Evolutionary conservation across 2,113 vertebrate species (phyloP).

Genomic region (Pithys albifrons): DNA sequence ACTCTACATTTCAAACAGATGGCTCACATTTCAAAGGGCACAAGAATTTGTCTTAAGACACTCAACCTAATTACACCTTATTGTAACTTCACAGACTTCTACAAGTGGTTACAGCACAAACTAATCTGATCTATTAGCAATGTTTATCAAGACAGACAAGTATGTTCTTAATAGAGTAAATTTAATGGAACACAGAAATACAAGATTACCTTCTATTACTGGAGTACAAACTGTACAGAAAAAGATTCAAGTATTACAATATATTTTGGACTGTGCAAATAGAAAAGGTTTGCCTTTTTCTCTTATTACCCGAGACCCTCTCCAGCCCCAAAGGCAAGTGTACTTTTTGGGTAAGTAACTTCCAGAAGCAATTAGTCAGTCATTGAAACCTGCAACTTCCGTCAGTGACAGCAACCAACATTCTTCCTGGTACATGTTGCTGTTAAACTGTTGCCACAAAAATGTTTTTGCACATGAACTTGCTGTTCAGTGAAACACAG

Average conservation of each 20-base stretch:
- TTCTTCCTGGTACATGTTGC: background rate
- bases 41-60: background rate
- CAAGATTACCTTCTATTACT: background rate
- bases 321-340: background rate
- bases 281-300: background rate
- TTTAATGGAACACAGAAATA: background rate
- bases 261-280: background rate
- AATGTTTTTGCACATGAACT: background rate
- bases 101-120: background rate
- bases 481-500: background rate
- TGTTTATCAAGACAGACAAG: background rate
- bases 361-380: background rate
- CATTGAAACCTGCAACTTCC: background rate
- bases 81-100: background rate
- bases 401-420: background rate
- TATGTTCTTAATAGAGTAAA: background rate
- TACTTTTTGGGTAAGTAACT: background rate
- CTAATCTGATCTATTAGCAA: background rate
- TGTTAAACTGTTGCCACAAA: background rate
- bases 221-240: background rate
- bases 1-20: background rate
- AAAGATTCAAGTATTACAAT: background rate
- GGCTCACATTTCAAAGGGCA: background rate
- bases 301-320: background rate
- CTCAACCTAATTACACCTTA: background rate